Conservation (phyloP, 2,113 vertebrate genomes). For the Alaudala cheleensis region DNA sequence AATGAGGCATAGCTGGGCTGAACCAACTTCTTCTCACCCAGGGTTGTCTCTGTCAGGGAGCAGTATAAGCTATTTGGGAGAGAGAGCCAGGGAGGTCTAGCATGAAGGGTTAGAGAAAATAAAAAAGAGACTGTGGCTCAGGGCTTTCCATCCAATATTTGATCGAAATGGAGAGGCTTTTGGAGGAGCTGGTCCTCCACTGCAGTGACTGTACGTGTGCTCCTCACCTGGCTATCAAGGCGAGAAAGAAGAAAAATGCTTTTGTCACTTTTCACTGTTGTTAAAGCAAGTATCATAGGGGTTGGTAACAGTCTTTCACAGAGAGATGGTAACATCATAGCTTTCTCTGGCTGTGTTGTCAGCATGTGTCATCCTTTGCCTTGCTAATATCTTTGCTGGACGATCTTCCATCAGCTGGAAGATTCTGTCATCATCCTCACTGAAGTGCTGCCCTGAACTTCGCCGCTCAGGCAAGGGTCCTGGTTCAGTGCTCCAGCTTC, state of each 20-base stretch:
- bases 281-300: conserved; percentile 2
- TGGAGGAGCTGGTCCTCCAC: background rate
- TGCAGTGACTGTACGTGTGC: background rate
- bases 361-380: conserved; percentile 18
- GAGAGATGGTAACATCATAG: background rate
- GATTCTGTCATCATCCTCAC: background rate
- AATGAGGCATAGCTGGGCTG: background rate
- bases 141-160: background rate
- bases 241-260: background rate
- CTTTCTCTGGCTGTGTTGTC: conserved; percentile 19
- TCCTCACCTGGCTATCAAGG: background rate
- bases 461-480: background rate
- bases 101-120: background rate
- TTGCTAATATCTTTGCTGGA: conserved; percentile 10
- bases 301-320: background rate
- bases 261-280: conserved; percentile 21
- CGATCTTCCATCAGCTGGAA: background rate
- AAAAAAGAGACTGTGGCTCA: background rate
- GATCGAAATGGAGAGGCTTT: background rate
- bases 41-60: background rate
- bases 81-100: background rate
- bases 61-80: background rate
- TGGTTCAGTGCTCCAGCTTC: background rate
- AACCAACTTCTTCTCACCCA: background rate
- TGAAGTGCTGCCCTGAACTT: conserved; percentile 1